Conservation (phyloP, 1,140 invertebrate genomes). For the Drosophila suzukii region DNA sequence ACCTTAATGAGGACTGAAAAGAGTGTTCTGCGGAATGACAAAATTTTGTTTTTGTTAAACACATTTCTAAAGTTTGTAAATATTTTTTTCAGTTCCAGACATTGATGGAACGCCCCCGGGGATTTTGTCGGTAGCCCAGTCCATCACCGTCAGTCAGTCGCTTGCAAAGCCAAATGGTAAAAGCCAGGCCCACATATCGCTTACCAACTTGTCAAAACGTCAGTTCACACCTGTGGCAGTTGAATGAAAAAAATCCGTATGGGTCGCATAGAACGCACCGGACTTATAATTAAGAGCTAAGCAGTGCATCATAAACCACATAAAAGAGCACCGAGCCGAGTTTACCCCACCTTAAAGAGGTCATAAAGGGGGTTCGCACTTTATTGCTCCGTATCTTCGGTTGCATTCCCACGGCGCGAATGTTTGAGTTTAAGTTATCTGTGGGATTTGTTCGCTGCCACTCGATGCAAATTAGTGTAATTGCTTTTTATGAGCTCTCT, state of each 20-base stretch:
- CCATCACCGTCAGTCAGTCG: constrained; percentile 36
- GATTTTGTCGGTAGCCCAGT: constrained; percentile 31
- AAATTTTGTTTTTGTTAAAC: not conserved
- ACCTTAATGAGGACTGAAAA: no score
- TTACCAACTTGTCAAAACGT: constrained; percentile 60
- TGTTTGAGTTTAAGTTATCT: constrained; percentile 34
- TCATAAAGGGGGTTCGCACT: constrained; percentile 5
- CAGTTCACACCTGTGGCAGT: constrained; percentile 60
- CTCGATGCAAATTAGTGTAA: constrained; percentile 67
- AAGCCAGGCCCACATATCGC: constrained; percentile 50
- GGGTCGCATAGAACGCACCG: constrained; percentile 16
- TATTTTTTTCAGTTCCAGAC: constrained; percentile 12
- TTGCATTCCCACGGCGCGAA: constrained; percentile 57
- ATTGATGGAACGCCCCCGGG: constrained; percentile 28
- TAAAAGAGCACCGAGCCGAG: constrained; percentile 32
- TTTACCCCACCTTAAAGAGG: not conserved
- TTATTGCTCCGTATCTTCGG: constrained; percentile 30
- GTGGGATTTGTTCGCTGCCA: constrained; percentile 46
- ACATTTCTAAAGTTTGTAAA: no score
- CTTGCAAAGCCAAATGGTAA: constrained; percentile 2
- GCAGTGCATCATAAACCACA: constrained; percentile 32
- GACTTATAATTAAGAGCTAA: constrained; percentile 28
- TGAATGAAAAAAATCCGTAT: constrained; percentile 15
- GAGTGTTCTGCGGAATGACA: not conserved
- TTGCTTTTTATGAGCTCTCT: constrained; percentile 61